Conservation (phyloP, 2,797 vertebrate genomes). For the Tinamus major region DNA sequence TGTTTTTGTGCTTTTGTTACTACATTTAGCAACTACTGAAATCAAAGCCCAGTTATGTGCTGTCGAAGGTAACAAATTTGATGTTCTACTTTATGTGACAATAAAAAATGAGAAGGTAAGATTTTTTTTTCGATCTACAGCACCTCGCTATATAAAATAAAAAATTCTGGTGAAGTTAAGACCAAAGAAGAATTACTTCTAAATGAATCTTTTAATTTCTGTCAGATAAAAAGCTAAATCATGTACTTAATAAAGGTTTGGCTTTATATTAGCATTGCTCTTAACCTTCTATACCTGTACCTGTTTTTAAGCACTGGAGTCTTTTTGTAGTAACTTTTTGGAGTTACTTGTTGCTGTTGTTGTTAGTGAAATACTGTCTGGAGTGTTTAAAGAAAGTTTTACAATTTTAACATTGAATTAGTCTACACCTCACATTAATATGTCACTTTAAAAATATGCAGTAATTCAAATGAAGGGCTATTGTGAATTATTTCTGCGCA, state of each 20-base stretch:
- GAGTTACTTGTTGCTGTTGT: no score
- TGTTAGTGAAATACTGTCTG: neutral
- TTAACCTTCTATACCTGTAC: neutral
- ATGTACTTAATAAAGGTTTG: neutral
- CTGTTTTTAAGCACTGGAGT: neutral
- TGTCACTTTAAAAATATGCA: neutral
- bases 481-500: neutral
- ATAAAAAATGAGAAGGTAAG: slow-evolving; percentile 86
- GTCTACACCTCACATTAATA: neutral
- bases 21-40: slow-evolving; percentile 79
- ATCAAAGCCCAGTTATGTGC: slow-evolving; percentile 85
- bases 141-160: fast-evolving
- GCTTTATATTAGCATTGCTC: neutral
- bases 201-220: neutral
- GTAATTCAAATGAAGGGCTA: neutral
- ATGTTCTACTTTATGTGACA: slow-evolving; percentile 88
- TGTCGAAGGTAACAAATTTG: slow-evolving; percentile 76
- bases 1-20: neutral
- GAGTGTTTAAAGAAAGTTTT: neutral
- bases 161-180: neutral
- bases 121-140: fast-evolving
- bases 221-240: neutral
- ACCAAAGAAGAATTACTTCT: neutral
- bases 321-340: no score
- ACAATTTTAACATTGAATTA: neutral